phyloP scores from a whole-genome alignment of 2,113 vertebrate species.

The Heterotilapia buettikoferi region DNA sequence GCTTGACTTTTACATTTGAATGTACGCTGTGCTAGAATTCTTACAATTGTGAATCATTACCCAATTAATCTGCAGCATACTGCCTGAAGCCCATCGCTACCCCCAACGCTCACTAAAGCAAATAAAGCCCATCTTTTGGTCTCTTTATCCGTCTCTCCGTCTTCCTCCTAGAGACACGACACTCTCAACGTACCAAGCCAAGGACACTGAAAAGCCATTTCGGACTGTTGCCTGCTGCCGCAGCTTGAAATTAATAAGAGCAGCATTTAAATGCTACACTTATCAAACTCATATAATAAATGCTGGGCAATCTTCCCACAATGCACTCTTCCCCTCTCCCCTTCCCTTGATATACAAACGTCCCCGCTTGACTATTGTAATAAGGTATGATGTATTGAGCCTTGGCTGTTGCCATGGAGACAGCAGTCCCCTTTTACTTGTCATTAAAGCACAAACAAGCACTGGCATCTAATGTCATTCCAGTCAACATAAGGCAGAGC shows the following conservation, averaged over 20 bases:
- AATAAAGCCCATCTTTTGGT: background rate
- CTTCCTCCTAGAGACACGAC: conserved; percentile 13
- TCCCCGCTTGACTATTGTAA: conserved; percentile 80
- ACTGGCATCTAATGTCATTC: conserved; percentile 82
- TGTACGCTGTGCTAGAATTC: background rate
- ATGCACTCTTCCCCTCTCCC: conserved; percentile 26
- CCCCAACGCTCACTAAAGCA: conserved; percentile 1
- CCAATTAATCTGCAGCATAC: conserved; percentile 37
- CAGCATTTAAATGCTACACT: conserved; percentile 63
- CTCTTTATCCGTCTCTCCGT: conserved; percentile 1
- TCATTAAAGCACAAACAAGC: conserved; percentile 82
- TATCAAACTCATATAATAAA: conserved; percentile 67
- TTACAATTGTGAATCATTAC: conserved; percentile 37
- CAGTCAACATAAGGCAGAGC: conserved; percentile 72
- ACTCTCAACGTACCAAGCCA: conserved; percentile 53
- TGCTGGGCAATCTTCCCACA: conserved; percentile 49
- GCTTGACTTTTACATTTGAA: background rate
- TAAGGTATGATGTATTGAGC: conserved; percentile 84
- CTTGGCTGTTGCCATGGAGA: conserved; percentile 84
- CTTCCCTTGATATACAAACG: conserved; percentile 72
- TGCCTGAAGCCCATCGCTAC: conserved; percentile 12
- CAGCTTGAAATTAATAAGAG: conserved; percentile 66
- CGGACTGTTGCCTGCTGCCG: conserved; percentile 31
- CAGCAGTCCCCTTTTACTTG: conserved; percentile 81
- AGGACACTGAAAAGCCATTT: conserved; percentile 66